phyloP scores from a whole-genome alignment of 2,888 invertebrate species.

The Pardosa pseudoannulata region DNA sequence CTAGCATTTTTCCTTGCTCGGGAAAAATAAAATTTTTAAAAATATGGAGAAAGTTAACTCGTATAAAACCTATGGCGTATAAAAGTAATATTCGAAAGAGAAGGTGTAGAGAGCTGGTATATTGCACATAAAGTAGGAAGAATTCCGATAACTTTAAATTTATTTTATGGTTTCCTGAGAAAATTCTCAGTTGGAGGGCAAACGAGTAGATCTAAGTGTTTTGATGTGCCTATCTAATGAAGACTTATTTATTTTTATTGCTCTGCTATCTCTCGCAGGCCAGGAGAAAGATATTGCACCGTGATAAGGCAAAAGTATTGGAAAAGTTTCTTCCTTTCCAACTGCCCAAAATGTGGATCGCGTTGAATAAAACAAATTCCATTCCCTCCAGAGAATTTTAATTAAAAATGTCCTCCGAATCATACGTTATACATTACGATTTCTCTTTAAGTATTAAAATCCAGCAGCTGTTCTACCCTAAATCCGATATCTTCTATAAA shows the following conservation, averaged over 20 bases:
- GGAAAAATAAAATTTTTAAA: neutral
- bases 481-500: no score
- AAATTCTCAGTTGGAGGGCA: slow-evolving; percentile 46
- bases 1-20: neutral
- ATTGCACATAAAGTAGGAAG: slow-evolving; percentile 35
- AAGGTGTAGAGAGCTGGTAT: neutral
- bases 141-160: slow-evolving; percentile 55
- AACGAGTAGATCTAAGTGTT: slow-evolving; percentile 56
- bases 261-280: neutral
- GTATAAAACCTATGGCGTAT: neutral
- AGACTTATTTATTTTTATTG: slow-evolving; percentile 68
- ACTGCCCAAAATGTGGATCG: neutral
- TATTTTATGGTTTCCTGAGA: slow-evolving; percentile 59
- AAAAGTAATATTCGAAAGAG: neutral
- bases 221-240: slow-evolving; percentile 58
- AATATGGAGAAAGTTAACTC: neutral
- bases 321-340: slow-evolving; percentile 26
- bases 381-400: neutral
- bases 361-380: neutral
- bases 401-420: no score
- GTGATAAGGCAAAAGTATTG: slow-evolving; percentile 67
- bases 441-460: no score
- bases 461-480: no score
- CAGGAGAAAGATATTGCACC: slow-evolving; percentile 34
- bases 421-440: no score